Evolutionary conservation across 2,888 invertebrate genomes (phyloP).

Genomic region (Homarus gammarus): DNA sequence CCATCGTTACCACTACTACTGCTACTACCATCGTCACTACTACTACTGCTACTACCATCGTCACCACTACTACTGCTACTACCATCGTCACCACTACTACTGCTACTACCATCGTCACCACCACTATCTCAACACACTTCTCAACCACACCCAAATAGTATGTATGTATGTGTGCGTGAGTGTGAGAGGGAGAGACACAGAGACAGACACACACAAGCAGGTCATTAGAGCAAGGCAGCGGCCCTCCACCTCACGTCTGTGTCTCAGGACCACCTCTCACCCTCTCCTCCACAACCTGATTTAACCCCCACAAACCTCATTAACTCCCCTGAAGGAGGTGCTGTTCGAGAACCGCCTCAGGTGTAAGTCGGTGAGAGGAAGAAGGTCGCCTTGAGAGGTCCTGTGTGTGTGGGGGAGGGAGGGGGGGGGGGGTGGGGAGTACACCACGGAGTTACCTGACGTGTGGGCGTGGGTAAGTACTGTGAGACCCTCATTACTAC

Average conservation of each 20-base stretch:
- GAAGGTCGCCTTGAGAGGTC: no score
- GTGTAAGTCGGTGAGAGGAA: background rate
- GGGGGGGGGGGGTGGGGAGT: background rate
- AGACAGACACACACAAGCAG: no score
- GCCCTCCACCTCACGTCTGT: background rate
- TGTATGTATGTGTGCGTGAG: no score
- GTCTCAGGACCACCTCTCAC: conserved; percentile 22
- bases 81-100: no score
- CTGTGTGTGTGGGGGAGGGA: background rate
- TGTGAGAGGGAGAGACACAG: no score
- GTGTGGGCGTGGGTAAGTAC: no score
- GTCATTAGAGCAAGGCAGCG: no score
- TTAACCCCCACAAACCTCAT: conserved; percentile 65
- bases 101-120: no score
- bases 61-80: no score
- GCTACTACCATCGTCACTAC: background rate
- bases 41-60: background rate
- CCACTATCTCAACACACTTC: background rate
- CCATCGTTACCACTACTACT: no score
- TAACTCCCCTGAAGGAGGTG: conserved; percentile 45
- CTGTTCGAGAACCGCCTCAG: conserved; percentile 5
- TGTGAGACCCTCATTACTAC: no score
- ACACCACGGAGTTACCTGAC: no score
- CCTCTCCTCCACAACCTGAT: conserved; percentile 55
- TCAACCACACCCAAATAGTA: background rate